Evolutionary conservation across 2,888 invertebrate genomes (phyloP).

Genomic region (Drosophila robusta): DNA sequence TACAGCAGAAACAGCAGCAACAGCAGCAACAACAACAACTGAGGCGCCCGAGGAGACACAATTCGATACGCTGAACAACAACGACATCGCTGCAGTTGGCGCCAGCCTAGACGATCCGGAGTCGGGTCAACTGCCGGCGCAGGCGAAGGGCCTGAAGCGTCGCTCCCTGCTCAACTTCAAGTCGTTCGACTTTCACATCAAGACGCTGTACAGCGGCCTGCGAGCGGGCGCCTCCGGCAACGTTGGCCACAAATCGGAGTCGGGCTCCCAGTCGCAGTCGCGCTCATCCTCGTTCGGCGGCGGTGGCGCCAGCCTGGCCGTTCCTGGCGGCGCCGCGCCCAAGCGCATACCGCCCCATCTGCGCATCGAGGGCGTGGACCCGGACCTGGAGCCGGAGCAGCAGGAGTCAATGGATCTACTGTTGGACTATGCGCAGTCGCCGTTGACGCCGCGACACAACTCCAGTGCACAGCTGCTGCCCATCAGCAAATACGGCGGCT

Average conservation of each 20-base stretch:
- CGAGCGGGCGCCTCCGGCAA: slow-evolving; percentile 38
- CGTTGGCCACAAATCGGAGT: slow-evolving; percentile 31
- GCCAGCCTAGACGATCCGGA: slow-evolving; percentile 24
- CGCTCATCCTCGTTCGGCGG: slow-evolving; percentile 55
- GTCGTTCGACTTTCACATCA: slow-evolving; percentile 85
- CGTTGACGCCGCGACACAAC: slow-evolving; percentile 81
- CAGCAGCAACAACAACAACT: slow-evolving; percentile 56
- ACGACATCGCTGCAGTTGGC: slow-evolving; percentile 47
- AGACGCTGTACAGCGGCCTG: slow-evolving; percentile 84
- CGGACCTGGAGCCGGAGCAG: slow-evolving; percentile 54
- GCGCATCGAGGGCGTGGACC: slow-evolving; percentile 83
- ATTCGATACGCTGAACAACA: slow-evolving; percentile 69
- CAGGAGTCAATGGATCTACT: slow-evolving; percentile 79
- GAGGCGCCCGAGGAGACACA: slow-evolving; percentile 36
- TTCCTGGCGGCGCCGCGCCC: slow-evolving; percentile 30
- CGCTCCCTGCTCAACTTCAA: slow-evolving; percentile 84
- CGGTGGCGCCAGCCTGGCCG: slow-evolving; percentile 29
- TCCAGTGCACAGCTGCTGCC: slow-evolving; percentile 78
- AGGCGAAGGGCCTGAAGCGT: slow-evolving; percentile 31
- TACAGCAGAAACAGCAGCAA: slow-evolving; percentile 64
- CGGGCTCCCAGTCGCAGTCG: slow-evolving; percentile 43
- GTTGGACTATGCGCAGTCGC: slow-evolving; percentile 82
- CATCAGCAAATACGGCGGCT: slow-evolving; percentile 68
- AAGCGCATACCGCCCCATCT: slow-evolving; percentile 82
- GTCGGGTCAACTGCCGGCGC: background rate